Evolutionary conservation across 2,113 vertebrate genomes (phyloP).

Genomic region (Syngnathus scovelli): DNA sequence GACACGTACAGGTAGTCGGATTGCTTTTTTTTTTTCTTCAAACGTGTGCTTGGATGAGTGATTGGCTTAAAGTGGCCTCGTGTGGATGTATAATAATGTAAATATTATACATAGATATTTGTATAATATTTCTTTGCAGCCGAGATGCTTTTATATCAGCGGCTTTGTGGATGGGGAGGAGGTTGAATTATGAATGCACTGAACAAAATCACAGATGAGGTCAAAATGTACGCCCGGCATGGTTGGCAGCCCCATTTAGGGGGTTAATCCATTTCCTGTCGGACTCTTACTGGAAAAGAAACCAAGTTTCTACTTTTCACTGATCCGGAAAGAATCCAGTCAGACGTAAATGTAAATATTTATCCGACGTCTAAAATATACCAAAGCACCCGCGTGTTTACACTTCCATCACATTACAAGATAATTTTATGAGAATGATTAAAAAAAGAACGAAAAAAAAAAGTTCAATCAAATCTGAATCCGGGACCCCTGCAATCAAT

Average conservation of each 20-base stretch:
- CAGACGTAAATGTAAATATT: constrained; percentile 61
- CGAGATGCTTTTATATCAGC: constrained; percentile 47
- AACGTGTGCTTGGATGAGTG: constrained; percentile 13
- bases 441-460: constrained; percentile 23
- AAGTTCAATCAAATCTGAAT: constrained; percentile 63
- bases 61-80: constrained; percentile 54
- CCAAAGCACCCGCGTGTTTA: constrained; percentile 69
- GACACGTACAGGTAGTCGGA: constrained; percentile 68
- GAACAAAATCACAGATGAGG: constrained; percentile 49
- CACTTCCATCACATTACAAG: constrained; percentile 46
- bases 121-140: constrained; percentile 51
- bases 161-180: constrained; percentile 7
- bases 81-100: constrained; percentile 57
- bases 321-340: constrained; percentile 51
- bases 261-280: constrained; percentile 37
- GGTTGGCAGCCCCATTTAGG: constrained; percentile 26
- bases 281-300: constrained; percentile 56
- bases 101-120: constrained; percentile 66
- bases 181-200: constrained; percentile 54
- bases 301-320: constrained; percentile 53
- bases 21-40: constrained; percentile 50
- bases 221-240: constrained; percentile 15
- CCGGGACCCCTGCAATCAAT: constrained; percentile 70
- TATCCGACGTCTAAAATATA: constrained; percentile 65
- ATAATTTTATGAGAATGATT: constrained; percentile 27